Conservation (phyloP, 2,113 vertebrate genomes). For the Limnothrissa miodon region DNA sequence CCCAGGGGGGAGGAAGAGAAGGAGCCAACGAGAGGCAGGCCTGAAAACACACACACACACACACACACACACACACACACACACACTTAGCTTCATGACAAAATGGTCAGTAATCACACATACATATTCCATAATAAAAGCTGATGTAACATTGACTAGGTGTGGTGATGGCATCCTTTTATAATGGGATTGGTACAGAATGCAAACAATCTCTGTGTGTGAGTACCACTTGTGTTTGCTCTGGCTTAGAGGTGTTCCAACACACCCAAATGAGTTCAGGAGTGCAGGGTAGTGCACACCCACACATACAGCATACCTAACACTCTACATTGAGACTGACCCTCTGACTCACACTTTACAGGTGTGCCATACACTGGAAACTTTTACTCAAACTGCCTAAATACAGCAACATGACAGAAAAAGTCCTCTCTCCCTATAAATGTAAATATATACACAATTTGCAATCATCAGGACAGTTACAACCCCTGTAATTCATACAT, state of each 20-base stretch:
- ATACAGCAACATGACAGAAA: not conserved
- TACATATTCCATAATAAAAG: not conserved
- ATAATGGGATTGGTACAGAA: not conserved
- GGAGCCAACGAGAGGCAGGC: conserved; percentile 54
- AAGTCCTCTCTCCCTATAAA: not conserved
- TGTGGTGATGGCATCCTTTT: not conserved
- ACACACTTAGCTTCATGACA: not conserved
- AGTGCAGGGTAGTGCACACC: not conserved
- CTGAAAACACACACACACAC: conserved; percentile 45
- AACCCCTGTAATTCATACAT: not conserved
- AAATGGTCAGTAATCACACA: not conserved
- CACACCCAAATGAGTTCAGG: not conserved
- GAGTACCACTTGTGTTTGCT: not conserved
- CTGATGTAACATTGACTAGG: not conserved
- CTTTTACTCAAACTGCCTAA: not conserved
- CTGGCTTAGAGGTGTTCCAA: not conserved
- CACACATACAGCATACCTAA: not conserved
- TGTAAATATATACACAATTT: not conserved
- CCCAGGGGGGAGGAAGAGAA: conserved; percentile 56
- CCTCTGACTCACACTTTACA: not conserved
- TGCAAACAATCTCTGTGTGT: not conserved
- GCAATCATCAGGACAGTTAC: not conserved
- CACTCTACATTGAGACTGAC: not conserved
- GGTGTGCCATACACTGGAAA: not conserved
- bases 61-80: not conserved